Evolutionary conservation across 2,797 vertebrate genomes (phyloP), one percentile per base, ranked within the genome.

Genomic region (Clarias fuscus): DNA sequence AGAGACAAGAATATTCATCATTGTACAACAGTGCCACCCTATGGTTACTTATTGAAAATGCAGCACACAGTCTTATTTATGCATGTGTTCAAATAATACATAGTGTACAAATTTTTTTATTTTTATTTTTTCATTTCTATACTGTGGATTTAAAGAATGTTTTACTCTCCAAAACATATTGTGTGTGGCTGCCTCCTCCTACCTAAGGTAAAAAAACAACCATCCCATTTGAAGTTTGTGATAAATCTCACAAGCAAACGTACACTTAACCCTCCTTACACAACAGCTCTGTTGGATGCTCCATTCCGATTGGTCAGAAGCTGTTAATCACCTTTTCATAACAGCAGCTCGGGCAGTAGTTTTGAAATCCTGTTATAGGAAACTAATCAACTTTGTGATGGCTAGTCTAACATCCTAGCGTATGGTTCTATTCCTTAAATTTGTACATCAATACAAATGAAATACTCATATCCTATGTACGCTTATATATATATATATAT

Each of bases 1-100:
- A 62, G 18, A 7, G 73, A 20, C 15, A 13, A 62, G 7, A 78
- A 24, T 56, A 6, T 62, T 5, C 75, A 68, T 53, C 43, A 76
- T 56, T 80, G 85, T 72, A 24, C 64, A 81, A 88, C 33, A 89
- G n/a, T 86, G 88, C 88, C 89, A 86, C 71, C 88, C 4, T 83
- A 84, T 89, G 88, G 73, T 83, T 73, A 61, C 59, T 83, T 14
- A 7, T n/a, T 18, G 64, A 11, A 84, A 77, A 30, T 75, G 75
- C 79, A 87, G 27, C n/a, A 78, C n/a, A 83, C 1, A 73, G 70
- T 64, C 18, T 48, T 37, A 2, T 53, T 7, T 61, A 33, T 18
- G 8, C 24, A 27, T 27, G 27, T 70, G 18, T 24, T 33, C 53
- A 77, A 56, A 13, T 48, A 24, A 48, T 13, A 48, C 15, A n/a